Base-by-base conservation (phyloP, 2,797 vertebrate genomes). In the Sebastiscus albofasciatus region DNA sequence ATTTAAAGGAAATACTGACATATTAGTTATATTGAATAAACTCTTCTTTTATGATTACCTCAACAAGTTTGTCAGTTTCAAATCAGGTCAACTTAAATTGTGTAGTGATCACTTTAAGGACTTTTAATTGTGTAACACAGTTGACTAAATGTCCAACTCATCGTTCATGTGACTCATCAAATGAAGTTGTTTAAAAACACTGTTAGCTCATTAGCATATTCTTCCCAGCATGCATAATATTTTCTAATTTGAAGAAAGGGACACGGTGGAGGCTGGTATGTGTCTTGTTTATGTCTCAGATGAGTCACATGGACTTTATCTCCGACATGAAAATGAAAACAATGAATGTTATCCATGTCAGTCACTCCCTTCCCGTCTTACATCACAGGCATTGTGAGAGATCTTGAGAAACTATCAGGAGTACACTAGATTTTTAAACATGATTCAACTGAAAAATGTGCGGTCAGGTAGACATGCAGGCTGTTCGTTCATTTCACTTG, bases 151-250 rank as follows among this genome's bases (percentile, higher is more conserved):
- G 8, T 29, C 52, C 52, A 56, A 42, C 18, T 24, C 12, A 54
- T 64, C 10, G 4, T 59, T n/a, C 11, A 16, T 3, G 8, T 46
- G 27, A 46, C 20, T 22, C 26, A 60, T 39, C 24, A 52, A 72
- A 72, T 49, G 2, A 11, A 33, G 58, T 72, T 49, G 8, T 61
- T 72, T n/a, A 27, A 42, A 58, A 56, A 70, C 13, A 56, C 18
- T 1, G 13, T 56, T 36, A 36, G 14, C 55, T 71, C n/a, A 39
- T 42, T 49, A 31, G 64, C 16, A 59, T 7, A 14, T 29, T 71
- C 16, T 27, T 42, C 7, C 56, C 18, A 72, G 6, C 11, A 60
- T 60, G 56, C 4, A 61, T 68, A 22, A n/a, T 14, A n/a, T 31
- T 52, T n/a, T 68, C 0, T 58, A 18, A 58, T 16, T 18, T 58